Conservation (phyloP, 2,797 vertebrate species). For the Simalia tracyae region DNA sequence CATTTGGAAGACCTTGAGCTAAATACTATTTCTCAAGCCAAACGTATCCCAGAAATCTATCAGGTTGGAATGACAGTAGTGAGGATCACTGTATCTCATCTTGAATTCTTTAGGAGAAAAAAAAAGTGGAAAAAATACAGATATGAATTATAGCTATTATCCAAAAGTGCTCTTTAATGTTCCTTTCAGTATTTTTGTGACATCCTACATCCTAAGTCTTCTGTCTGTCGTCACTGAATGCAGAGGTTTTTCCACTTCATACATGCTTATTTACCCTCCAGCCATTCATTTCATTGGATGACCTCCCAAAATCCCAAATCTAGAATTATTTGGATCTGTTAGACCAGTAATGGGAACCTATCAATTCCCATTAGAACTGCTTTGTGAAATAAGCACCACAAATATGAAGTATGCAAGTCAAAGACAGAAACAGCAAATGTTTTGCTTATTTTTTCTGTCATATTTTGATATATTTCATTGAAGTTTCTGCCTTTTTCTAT, state of each 20-base stretch:
- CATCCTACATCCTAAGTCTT: background rate
- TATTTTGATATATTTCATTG: slow-evolving; percentile 16
- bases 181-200: background rate
- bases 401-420: background rate
- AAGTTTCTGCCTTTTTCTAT: background rate
- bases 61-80: background rate
- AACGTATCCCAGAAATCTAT: too few relatives aligned
- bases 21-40: background rate
- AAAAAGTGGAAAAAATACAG: background rate
- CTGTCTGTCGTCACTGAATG: background rate
- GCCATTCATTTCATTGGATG: background rate
- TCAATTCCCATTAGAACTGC: background rate
- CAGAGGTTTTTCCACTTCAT: background rate
- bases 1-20: background rate
- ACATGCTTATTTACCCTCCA: background rate
- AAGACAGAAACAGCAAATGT: background rate
- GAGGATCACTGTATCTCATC: background rate
- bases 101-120: background rate
- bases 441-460: background rate
- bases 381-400: background rate
- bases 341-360: background rate
- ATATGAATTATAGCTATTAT: background rate
- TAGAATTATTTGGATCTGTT: background rate
- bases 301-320: background rate
- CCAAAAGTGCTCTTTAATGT: background rate